Base-by-base conservation (phyloP, 2,113 vertebrate species). In the Galemys pyrenaicus region DNA sequence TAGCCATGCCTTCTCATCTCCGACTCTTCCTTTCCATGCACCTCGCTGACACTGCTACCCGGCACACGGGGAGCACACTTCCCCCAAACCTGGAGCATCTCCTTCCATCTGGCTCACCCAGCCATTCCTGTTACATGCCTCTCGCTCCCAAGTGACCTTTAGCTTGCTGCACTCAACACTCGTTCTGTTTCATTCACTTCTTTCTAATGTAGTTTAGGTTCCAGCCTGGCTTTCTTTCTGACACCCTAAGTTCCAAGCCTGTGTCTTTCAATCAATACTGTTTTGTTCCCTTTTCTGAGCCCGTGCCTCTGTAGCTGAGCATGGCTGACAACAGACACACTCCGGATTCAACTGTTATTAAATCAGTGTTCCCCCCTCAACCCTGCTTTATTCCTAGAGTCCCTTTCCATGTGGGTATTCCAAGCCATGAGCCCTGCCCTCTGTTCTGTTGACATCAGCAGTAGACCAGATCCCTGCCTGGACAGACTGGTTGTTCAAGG, bases 111-210 rank as follows among this genome's bases (percentile, higher is more conserved):
- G 1, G 0, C 44, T 10, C 11, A 4, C 32, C 58, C n/a, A 16
- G 1, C 32, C 28, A 11, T 46, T n/a, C 39, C 60, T 22, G 39
- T n/a, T 12, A 0, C 35, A 7, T 5, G 5, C 37, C 64, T 46
- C 35, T 30, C 17, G 24, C 35, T 64, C 51, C 22, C 46, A 39
- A 0, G 37, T 68, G 65, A 26, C 5, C 13, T 32, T 71, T 30
- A 0, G 0, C 19, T 62, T 37, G 30, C 24, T 49, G 39, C 26
- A 9, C 2, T 4, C 4, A 3, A 6, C 19, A 2, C 19, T 44
- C 13, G 64, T 32, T 20, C 41, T 35, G 19, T 24, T 51, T 24
- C 41, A 79, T 86, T 46, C 9, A 12, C 5, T 16, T 78, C 9
- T 62, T 62, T 35, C 10, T 37, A 41, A 30, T 39, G 32, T 30